Conservation (phyloP, 1,140 invertebrate species). For the Lepidurus arcticus region DNA sequence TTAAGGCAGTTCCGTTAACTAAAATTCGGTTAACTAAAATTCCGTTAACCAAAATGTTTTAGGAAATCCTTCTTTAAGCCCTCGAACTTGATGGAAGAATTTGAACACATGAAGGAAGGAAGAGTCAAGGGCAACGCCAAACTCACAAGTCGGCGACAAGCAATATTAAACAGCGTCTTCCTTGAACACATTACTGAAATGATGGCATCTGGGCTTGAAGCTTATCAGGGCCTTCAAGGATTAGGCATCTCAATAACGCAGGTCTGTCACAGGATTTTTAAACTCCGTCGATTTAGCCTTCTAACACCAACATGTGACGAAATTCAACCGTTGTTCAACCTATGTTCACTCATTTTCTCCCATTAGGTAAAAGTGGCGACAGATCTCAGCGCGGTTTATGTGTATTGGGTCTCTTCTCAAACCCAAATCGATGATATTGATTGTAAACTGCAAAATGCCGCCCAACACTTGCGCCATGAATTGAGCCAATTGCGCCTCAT, state of each 20-base stretch:
- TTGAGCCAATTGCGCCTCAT: not conserved
- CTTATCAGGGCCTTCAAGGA: not conserved
- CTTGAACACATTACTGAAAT: slow-evolving; percentile 5
- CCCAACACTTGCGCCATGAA: not conserved
- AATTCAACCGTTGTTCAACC: no score
- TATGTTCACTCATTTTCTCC: not conserved
- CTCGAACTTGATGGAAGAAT: not conserved
- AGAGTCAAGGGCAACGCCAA: not conserved
- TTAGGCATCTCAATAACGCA: slow-evolving; percentile 14
- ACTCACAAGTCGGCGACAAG: not conserved
- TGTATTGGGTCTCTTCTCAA: not conserved
- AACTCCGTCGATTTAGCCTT: not conserved
- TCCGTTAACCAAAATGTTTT: not conserved
- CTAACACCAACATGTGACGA: not conserved
- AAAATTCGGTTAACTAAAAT: not conserved
- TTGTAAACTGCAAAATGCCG: not conserved
- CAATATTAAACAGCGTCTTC: not conserved
- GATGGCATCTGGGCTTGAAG: not conserved
- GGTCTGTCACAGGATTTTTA: not conserved
- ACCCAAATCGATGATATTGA: not conserved
- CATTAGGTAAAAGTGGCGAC: not conserved
- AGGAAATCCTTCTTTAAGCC: not conserved
- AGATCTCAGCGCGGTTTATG: not conserved
- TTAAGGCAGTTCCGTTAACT: not conserved
- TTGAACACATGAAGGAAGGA: not conserved